Conservation (phyloP, 2,797 vertebrate genomes). For the Cynopterus sphinx region DNA sequence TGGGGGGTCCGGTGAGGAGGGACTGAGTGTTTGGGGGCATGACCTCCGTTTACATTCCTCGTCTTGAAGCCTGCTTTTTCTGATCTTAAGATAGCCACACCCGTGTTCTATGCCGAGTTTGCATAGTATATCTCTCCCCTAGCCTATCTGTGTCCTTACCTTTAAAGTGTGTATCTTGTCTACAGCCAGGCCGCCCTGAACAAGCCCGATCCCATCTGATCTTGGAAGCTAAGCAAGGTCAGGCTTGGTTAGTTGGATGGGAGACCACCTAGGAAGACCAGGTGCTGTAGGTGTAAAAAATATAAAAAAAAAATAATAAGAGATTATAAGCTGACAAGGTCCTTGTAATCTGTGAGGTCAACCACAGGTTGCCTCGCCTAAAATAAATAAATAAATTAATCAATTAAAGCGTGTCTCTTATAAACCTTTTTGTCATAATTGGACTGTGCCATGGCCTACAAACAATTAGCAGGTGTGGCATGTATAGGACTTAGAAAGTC, state of each 20-base stretch:
- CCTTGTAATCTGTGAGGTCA: no score
- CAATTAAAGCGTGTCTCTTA: not conserved
- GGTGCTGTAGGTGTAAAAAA: no score
- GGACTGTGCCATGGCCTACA: not conserved
- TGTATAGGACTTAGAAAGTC: not conserved
- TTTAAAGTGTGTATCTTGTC: not conserved
- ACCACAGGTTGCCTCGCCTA: no score
- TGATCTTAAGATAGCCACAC: not conserved
- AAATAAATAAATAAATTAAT: no score
- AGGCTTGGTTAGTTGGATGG: no score
- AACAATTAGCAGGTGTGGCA: not conserved
- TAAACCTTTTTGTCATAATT: not conserved
- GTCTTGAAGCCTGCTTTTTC: not conserved
- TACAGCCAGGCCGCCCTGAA: no score
- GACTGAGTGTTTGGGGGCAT: accelerated
- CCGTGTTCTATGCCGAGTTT: not conserved
- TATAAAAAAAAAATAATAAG: no score
- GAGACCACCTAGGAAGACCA: no score
- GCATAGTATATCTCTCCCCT: no score
- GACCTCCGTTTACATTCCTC: not conserved
- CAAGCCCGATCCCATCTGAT: no score
- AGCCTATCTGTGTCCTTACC: not conserved
- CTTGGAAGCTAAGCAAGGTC: no score
- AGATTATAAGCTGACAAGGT: no score
- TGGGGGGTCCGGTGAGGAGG: accelerated